Conservation (phyloP, 2,113 vertebrate genomes). For the Ctenomys sociabilis region DNA sequence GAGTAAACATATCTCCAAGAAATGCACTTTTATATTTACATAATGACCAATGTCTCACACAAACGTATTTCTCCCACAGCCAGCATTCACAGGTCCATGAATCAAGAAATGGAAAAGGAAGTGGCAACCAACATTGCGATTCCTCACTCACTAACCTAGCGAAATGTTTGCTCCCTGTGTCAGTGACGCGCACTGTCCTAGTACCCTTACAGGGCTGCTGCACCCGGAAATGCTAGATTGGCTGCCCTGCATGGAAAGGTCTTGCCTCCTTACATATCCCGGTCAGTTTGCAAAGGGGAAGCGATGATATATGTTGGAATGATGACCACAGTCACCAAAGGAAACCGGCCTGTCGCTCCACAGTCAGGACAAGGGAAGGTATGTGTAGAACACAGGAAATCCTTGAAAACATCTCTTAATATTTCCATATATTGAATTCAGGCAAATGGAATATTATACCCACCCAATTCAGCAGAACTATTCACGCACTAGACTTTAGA, state of each 20-base stretch:
- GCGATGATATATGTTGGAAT: too few species aligned
- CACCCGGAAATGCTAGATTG: neutral
- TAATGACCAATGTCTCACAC: neutral
- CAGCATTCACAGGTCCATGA: neutral
- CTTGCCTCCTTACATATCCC: neutral
- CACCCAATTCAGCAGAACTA: neutral
- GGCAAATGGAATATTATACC: neutral
- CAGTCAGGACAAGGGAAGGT: neutral
- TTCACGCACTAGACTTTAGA: neutral
- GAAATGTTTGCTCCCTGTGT: too few species aligned
- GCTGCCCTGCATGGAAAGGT: neutral
- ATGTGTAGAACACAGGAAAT: neutral
- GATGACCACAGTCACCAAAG: neutral
- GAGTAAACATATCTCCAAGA: neutral
- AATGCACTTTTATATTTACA: neutral
- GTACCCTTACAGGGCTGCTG: neutral
- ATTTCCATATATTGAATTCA: neutral
- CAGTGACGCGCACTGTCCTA: too few species aligned
- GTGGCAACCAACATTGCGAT: neutral
- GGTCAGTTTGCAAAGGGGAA: neutral
- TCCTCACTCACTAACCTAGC: neutral
- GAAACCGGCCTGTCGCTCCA: neutral
- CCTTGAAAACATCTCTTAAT: neutral
- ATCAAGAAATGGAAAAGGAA: too few species aligned
- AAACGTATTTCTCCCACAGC: neutral